These are phyloP conservation scores for Naja naja DNA, from an alignment of 2,113 vertebrate genomes.

Conservation along the genomic window DNA sequence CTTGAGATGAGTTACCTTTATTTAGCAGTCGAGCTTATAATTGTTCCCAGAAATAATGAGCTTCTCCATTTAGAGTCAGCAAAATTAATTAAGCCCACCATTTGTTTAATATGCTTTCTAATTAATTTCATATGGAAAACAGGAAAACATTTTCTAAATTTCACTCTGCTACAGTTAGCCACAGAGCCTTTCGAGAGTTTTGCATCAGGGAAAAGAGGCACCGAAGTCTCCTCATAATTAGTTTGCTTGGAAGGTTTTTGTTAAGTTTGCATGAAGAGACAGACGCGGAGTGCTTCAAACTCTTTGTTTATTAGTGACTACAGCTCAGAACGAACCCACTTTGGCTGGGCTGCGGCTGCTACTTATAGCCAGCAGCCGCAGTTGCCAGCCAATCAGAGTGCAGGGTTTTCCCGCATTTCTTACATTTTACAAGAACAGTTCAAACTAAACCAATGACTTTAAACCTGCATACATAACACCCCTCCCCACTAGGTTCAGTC, in stretches of 20 bases:
- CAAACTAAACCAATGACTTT: too few species aligned
- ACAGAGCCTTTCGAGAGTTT: conserved; percentile 9
- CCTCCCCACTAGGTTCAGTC: too few species aligned
- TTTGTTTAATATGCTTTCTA: conserved; percentile 33
- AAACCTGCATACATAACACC: too few species aligned
- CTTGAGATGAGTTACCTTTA: conserved; percentile 9
- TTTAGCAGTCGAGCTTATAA: conserved; percentile 15
- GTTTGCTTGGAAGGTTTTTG: conserved; percentile 14
- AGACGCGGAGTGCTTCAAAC: too few species aligned
- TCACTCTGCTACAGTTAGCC: conserved; percentile 5
- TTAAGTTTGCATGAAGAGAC: too few species aligned
- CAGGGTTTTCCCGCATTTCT: too few species aligned
- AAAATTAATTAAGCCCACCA: conserved; percentile 28
- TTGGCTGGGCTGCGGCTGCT: too few species aligned
- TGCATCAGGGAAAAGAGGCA: conserved; percentile 1
- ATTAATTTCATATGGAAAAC: conserved; percentile 1
- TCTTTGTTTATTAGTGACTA: too few species aligned
- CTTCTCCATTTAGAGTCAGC: conserved; percentile 18
- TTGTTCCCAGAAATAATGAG: conserved; percentile 38
- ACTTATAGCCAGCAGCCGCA: too few species aligned
- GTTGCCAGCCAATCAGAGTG: too few species aligned
- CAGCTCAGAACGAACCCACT: too few species aligned
- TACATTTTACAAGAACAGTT: too few species aligned
- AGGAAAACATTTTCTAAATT: background rate
- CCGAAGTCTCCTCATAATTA: background rate